Evolutionary conservation across 2,797 vertebrate genomes (phyloP), one percentile per base, ranked within the genome.

Genomic region (Xerus rutilus): DNA sequence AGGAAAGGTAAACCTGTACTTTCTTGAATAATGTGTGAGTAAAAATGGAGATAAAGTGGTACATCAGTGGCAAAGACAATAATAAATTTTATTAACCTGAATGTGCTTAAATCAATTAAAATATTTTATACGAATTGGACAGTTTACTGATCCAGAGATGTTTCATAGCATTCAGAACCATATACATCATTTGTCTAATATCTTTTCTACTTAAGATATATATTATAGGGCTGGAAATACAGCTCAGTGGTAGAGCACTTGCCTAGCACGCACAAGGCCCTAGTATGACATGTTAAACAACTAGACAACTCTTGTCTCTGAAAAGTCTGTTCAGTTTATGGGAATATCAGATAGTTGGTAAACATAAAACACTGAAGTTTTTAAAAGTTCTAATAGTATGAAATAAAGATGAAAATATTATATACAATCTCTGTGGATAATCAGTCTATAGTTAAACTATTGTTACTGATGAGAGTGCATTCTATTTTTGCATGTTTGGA

Each of bases 341-440:
- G 49, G 62, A 92, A n/a, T 96, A 94, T 59, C 45, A 76, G 77
- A 94, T 5, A 91, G 59, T 79, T 47, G 81, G 65, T 90, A 25
- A 95, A 92, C 92, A 70, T 52, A 74, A 93, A 94, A 91, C 54
- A 77, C 6, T 76, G 10, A 89, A 79, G 4, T 77, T 85, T 96
- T 45, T 62, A 47, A 3, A 96, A 96, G 49, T 93, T 77, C 23
- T 88, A 74, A 52, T 91, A 94, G 78, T 92, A 52, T 90, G 15
- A 90, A 83, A 86, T 83, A 85, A 93, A 91, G n/a, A 87, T 93
- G 39, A 47, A 89, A 88, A 54, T 89, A 32, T 65, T 86, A 74
- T 32, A 23, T 3, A 69, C 8, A 32, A 30, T 9, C 11, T 69
- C 30, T 86, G 76, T 70, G 28, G 8, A 74, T 90, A 57, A 82